Evolutionary conservation across 2,888 invertebrate species (phyloP), one percentile per base, ranked within the genome.

Genomic region (Perizoma affinitatum): DNA sequence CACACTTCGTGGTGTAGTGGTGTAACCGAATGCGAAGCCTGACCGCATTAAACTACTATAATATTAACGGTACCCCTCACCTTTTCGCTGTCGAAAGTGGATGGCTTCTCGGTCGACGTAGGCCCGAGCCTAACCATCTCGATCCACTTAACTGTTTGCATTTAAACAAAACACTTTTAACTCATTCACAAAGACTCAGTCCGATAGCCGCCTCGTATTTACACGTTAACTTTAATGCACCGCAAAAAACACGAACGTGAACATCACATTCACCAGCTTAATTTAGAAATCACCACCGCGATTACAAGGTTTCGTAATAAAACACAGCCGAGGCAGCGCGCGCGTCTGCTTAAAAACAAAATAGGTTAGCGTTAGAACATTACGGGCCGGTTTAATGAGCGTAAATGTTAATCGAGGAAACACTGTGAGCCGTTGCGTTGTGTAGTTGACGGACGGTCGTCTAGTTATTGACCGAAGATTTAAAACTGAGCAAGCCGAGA

Each of bases 111-210:
- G 64, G 79, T 66, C 33, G 75, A 58, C 41, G 81, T 69, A 46
- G 88, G 85, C 59, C 87, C 88, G 66, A 90, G 84, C 63, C 84
- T 84, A 76, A 90, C 90, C 91, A 91, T 90, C 73, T 90, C 91
- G 81, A 90, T 89, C 86, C 87, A 90, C 79, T 90, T 90, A 78
- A 90, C 86, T 75, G 89, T 85, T 80, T 90, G 88, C 90, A 90
- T 91, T 76, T 78, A 75, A 51, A 67, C 58, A 65, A 73, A 71
- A 70, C 68, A 72, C 69, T 73, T 70, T 70, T 68, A 67, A 72
- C 72, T 61, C 66, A 76, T 69, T 67, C 67, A 73, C 72, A 72
- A 72, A 78, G 65, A 51, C 54, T 54, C 61, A 47, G 44, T 67
- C 54, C 35, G 38, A 5, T 53, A 59, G 67, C 57, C 63, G 65